These are phyloP conservation scores for Pocillopora meandrina DNA, from an alignment of 92 coral and sea anemone genomes.

Conservation along the genomic window DNA sequence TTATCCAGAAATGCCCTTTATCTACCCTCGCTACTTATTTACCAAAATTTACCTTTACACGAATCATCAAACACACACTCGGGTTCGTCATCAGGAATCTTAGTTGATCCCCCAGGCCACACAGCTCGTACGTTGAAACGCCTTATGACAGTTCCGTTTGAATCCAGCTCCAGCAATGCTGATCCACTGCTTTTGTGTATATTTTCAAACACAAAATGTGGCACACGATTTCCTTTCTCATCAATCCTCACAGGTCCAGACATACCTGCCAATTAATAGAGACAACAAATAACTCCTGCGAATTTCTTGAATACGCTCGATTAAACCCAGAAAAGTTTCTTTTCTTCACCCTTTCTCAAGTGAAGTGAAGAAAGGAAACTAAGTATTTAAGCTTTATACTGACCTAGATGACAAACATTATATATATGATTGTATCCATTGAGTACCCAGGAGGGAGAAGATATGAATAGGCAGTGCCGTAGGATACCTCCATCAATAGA, in stretches of 20 bases:
- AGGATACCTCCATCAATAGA: no score
- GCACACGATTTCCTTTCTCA: constrained; percentile 71
- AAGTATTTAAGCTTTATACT: no score
- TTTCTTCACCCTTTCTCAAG: no score
- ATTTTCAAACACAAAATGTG: constrained; percentile 70
- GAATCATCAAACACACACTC: constrained; percentile 59
- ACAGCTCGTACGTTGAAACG: constrained; percentile 32
- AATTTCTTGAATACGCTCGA: not conserved
- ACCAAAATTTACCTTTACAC: constrained; percentile 13
- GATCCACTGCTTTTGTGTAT: constrained; percentile 42
- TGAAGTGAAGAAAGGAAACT: no score
- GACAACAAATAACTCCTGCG: not conserved
- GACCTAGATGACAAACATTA: no score
- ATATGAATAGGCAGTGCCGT: no score
- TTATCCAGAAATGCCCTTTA: no score
- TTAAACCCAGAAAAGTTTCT: no score
- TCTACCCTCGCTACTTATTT: no score
- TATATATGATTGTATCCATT: no score
- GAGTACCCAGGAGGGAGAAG: no score
- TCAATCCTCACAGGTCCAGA: constrained; percentile 83
- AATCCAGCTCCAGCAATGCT: constrained; percentile 49
- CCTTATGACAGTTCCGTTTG: constrained; percentile 16
- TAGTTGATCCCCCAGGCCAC: constrained; percentile 82
- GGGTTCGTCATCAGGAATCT: constrained; percentile 71
- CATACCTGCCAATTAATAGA: constrained; percentile 45